Base-by-base conservation (phyloP, 2,888 invertebrate species). In the Sycophila texana region DNA sequence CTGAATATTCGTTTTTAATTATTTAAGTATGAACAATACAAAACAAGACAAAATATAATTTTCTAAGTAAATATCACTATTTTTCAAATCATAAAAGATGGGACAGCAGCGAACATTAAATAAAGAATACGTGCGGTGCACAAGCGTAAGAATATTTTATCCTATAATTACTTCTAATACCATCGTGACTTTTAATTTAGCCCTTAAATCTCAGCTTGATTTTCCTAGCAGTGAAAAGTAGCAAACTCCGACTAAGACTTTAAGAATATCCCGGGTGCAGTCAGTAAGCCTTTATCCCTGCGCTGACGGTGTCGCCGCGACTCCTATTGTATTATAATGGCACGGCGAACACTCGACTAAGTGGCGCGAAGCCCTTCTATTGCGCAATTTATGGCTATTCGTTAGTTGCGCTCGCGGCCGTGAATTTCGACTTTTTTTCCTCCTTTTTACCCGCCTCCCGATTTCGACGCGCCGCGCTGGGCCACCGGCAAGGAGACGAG, bases 281-380 rank as follows among this genome's bases (percentile, higher is more conserved):
- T 4, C 20, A 58, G 57, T 58, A 18, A 4, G 57, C 18, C 10
- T 18, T 20, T 20, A 63, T 47, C 26, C 53, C 26, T n/a, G 67
- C 67, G 53, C 14, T 4, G 20, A 22, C 53, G 51, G 26, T 53
- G 18, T 51, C 51, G 18, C 57, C 63, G 73, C 73, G 83, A 83
- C 63, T 81, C 83, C 88, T 85, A 88, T 88, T 89, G 89, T 89
- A 88, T 89, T 88, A 84, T 88, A 89, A 88, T 89, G 86, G 86
- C 86, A 86, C 88, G 87, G 87, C 85, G 83, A 83, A 83, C 81
- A 82, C 84, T 85, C 84, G 83, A 83, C 84, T 84, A 84, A 85
- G 83, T 86, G 83, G 85, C 85, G 39, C 39, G 39, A 39, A 10
- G 77, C 84, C 83, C 82, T 84, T 82, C 85, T 87, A 85, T 86